Evolutionary conservation across 1,140 invertebrate genomes (phyloP).

Genomic region (Probaryconus sp.): DNA sequence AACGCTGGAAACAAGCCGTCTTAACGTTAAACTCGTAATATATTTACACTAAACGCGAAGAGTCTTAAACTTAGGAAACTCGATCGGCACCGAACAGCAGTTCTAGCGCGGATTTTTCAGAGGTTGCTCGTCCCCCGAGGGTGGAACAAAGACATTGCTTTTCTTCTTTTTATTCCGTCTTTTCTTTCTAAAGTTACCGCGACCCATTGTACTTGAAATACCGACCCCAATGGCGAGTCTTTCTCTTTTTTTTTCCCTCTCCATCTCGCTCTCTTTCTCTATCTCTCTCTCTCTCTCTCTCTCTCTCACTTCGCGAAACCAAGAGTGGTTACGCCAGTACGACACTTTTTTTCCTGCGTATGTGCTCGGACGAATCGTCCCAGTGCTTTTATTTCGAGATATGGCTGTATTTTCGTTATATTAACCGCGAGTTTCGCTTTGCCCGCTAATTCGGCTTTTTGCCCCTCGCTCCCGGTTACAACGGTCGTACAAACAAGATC

Average conservation of each 20-base stretch:
- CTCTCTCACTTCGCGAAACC: not conserved
- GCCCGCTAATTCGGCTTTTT: no score
- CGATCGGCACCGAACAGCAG: conserved; percentile 22
- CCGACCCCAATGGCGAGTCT: conserved; percentile 21
- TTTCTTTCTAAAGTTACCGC: conserved; percentile 37
- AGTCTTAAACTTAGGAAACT: conserved; percentile 34
- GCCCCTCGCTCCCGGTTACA: not conserved
- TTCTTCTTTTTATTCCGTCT: conserved; percentile 22
- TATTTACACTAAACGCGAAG: conserved; percentile 34
- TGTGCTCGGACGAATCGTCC: not conserved
- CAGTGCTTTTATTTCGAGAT: not conserved
- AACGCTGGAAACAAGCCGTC: conserved; percentile 25
- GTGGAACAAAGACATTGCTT: conserved; percentile 29
- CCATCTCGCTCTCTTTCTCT: no score
- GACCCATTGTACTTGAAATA: conserved; percentile 34
- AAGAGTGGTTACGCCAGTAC: not conserved
- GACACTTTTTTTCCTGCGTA: conserved; percentile 1
- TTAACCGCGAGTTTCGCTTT: no score
- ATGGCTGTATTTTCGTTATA: not conserved
- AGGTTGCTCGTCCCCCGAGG: conserved; percentile 25
- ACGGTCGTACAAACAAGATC: not conserved
- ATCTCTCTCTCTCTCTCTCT: no score
- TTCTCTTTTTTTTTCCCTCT: conserved; percentile 3
- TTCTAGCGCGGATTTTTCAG: conserved; percentile 22
- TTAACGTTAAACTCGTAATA: conserved; percentile 40